Base-by-base conservation (phyloP, 2,113 vertebrate species). In the Coptodon bakossiorum region DNA sequence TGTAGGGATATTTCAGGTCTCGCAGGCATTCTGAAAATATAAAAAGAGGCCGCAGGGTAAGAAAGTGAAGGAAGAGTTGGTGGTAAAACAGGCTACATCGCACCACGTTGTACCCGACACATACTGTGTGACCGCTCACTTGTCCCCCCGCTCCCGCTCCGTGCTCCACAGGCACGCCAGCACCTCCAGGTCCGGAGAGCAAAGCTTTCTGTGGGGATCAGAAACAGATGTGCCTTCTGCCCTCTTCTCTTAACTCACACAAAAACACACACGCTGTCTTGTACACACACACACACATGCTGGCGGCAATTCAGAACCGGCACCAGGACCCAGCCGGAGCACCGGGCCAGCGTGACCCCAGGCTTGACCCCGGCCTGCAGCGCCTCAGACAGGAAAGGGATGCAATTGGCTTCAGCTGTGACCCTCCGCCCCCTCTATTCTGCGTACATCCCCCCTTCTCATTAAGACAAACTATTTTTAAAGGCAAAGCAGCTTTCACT, bases 381-480 rank as follows among this genome's bases (percentile, higher is more conserved):
- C 92, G 86, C 91, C 93, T 94, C 93, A 95, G 96, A 96, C 95
- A 97, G 95, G 96, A 96, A 97, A 95, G 92, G 91, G 92, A 91
- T 79, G 34, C 95, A 96, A 96, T 97, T 96, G 96, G 94, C 94
- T 95, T 94, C 96, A 96, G 96, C 95, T 96, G 95, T 95, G 96
- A 95, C 95, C 95, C 92, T 61, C 90, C 86, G 24, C 56, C 84
- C 89, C 79, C 31, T 87, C 91, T 63, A 88, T 88, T 89, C 89
- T 82, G 78, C 79, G 14, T 76, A 29, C 59, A 43, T 29, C 89
- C 90, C 89, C 86, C 86, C 63, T 79, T 90, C 93, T 96, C 94
- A 96, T 96, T 96, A 96, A 96, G 94, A 97, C 95, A 96, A 96
- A 96, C 93, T 96, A 95, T 95, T 96, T 96, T 96, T 94, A 95